These are phyloP conservation scores for Paramisgurnus dabryanus DNA, from an alignment of 2,113 vertebrate genomes.

Conservation along the genomic window DNA sequence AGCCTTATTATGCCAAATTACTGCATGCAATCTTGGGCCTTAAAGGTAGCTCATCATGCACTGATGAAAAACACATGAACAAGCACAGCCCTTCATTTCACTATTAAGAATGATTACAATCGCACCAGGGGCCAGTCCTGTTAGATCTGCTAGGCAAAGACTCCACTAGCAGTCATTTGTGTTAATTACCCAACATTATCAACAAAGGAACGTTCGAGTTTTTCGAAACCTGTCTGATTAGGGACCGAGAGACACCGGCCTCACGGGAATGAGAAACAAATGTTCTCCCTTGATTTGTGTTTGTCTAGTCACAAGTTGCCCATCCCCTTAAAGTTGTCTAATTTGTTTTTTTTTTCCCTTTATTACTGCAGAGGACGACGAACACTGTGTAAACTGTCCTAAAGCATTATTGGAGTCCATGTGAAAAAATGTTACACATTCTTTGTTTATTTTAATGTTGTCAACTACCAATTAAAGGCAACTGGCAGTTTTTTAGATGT, in stretches of 20 bases:
- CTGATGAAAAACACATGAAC: constrained; percentile 75
- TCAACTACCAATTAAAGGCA: constrained; percentile 30
- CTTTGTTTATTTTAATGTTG: constrained; percentile 38
- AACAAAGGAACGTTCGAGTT: constrained; percentile 47
- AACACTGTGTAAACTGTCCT: constrained; percentile 22
- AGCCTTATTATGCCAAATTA: constrained; percentile 63
- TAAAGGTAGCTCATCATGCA: constrained; percentile 76
- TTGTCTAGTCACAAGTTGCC: constrained; percentile 32
- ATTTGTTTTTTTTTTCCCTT: constrained; percentile 13
- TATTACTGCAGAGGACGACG: constrained; percentile 44
- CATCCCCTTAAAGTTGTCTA: constrained; percentile 17
- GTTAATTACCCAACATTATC: constrained; percentile 75
- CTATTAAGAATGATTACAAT: constrained; percentile 77
- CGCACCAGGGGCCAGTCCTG: constrained; percentile 71
- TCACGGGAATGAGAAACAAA: constrained; percentile 36
- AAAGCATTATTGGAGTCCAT: constrained; percentile 34
- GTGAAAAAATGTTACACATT: background rate
- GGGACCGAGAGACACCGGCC: constrained; percentile 27
- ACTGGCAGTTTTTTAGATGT: constrained; percentile 53
- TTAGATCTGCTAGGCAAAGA: constrained; percentile 68
- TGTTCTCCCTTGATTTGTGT: constrained; percentile 34
- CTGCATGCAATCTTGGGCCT: constrained; percentile 65
- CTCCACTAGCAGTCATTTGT: constrained; percentile 76
- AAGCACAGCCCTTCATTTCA: constrained; percentile 75
- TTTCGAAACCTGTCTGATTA: constrained; percentile 47